phyloP scores from a whole-genome alignment of 2,113 vertebrate genomes.

The Bungarus multicinctus region DNA sequence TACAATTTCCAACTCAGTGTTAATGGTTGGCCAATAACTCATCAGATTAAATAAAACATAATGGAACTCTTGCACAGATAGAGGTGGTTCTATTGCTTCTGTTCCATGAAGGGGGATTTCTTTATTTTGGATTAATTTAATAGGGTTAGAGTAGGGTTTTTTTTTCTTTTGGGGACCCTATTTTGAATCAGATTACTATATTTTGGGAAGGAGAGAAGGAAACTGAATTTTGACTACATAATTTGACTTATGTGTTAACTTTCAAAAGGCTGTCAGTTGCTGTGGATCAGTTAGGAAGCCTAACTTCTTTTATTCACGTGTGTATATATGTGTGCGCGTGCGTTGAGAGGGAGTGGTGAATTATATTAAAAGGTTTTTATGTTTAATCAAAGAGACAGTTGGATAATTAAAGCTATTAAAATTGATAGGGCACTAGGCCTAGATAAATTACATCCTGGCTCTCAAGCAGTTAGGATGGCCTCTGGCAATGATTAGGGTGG shows the following conservation, averaged over 20 bases:
- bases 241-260: constrained; percentile 48
- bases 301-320: constrained; percentile 26
- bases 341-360: constrained; percentile 30
- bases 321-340: background rate
- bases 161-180: background rate
- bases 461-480: constrained; percentile 23
- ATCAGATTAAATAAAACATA: background rate
- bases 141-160: background rate
- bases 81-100: background rate
- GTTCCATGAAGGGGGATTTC: background rate
- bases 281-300: constrained; percentile 34
- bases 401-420: constrained; percentile 59
- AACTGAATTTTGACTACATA: constrained; percentile 44
- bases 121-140: background rate
- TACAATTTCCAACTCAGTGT: background rate
- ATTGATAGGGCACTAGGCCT: constrained; percentile 55
- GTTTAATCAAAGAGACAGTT: constrained; percentile 57
- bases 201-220: background rate
- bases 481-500: constrained; percentile 45
- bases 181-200: background rate
- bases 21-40: background rate
- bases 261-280: constrained; percentile 43
- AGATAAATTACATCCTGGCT: constrained; percentile 51
- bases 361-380: constrained; percentile 47
- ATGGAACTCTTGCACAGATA: background rate